Evolutionary conservation across 2,888 invertebrate species (phyloP).

Genomic region (Campoplex nolae): DNA sequence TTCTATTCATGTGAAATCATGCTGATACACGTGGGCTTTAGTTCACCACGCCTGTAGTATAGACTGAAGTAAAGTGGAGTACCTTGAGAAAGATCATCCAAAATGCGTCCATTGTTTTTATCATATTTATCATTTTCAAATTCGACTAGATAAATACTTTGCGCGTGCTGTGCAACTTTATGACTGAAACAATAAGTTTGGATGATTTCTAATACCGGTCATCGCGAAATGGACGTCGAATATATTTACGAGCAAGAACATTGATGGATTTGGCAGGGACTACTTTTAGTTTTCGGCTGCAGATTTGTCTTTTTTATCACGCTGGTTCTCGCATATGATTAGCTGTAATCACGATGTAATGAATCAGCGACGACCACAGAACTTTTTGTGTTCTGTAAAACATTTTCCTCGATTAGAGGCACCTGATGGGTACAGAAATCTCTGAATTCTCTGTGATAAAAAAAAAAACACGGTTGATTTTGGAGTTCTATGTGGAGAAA

Average conservation of each 20-base stretch:
- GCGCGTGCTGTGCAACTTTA: neutral
- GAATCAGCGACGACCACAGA: neutral
- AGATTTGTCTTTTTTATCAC: neutral
- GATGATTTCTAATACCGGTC: neutral
- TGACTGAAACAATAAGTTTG: neutral
- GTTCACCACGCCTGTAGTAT: neutral
- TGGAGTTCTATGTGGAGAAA: neutral
- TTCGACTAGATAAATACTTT: neutral
- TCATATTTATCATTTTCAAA: neutral
- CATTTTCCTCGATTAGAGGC: too few relatives aligned
- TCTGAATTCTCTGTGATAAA: neutral
- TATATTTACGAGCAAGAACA: neutral
- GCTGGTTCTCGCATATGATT: neutral
- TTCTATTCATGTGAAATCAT: slow-evolving; percentile 39
- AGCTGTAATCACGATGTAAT: neutral
- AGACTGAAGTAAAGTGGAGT: neutral
- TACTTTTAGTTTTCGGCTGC: neutral
- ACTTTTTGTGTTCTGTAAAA: neutral
- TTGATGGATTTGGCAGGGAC: neutral
- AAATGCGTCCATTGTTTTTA: neutral
- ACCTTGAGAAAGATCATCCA: neutral
- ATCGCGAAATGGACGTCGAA: neutral
- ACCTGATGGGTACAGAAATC: neutral
- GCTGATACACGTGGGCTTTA: slow-evolving; percentile 9
- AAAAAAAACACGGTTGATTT: neutral